Evolutionary conservation across 2,113 vertebrate genomes (phyloP).

Genomic region (Chloebia gouldiae): DNA sequence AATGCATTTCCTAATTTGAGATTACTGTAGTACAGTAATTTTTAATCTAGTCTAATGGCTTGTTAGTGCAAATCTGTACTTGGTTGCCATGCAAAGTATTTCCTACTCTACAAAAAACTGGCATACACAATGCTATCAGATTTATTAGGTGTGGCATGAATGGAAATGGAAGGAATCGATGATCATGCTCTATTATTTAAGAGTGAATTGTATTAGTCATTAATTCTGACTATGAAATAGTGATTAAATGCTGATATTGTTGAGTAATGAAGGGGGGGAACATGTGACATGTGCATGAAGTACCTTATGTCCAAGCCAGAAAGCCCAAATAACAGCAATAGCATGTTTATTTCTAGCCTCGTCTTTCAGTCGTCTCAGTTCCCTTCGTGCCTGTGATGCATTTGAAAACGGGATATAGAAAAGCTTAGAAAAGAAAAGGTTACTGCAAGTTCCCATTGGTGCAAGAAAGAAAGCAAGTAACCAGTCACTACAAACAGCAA

Average conservation of each 20-base stretch:
- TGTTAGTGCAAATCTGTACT: conserved; percentile 62
- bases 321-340: conserved; percentile 98
- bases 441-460: conserved; percentile 63
- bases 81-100: conserved; percentile 41
- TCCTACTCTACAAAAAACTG: neutral
- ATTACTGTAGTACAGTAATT: neutral
- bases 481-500: neutral
- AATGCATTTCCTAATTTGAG: neutral
- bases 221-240: neutral
- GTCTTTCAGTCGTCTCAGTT: conserved; percentile 95
- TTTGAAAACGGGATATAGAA: conserved; percentile 79
- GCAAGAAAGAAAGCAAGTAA: conserved; percentile 47
- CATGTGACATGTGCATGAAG: conserved; percentile 75
- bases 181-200: conserved; percentile 55
- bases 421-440: conserved; percentile 71
- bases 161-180: conserved; percentile 24
- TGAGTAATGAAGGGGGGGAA: conserved; percentile 53
- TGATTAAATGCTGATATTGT: neutral
- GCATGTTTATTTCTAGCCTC: conserved; percentile 93
- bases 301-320: conserved; percentile 99
- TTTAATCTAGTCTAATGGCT: conserved; percentile 21
- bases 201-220: conserved; percentile 21
- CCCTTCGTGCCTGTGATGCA: conserved; percentile 90
- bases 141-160: conserved; percentile 20
- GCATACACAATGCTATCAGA: neutral